These are phyloP conservation scores for Oncorhynchus clarkii DNA, from an alignment of 2,113 vertebrate genomes.

Conservation along the genomic window DNA sequence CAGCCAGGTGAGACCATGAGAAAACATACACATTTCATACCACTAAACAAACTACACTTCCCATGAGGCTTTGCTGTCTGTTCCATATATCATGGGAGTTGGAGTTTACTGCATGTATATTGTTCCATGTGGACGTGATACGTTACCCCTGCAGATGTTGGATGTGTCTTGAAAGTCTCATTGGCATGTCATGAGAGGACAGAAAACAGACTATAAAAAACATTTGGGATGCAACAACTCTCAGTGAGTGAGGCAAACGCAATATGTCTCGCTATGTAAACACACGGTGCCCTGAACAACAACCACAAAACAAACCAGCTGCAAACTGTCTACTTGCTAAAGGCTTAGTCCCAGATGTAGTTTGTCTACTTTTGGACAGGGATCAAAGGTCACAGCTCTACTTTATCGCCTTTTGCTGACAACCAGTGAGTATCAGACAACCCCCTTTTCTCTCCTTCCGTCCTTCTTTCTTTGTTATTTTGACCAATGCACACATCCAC, in stretches of 20 bases:
- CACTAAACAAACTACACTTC: slow-evolving; percentile 10
- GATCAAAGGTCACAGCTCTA: no score
- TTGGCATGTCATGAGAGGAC: slow-evolving; percentile 4
- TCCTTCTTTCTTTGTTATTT: no score
- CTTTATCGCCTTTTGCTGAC: no score
- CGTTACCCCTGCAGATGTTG: no score
- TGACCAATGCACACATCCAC: no score
- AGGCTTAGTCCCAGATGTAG: not conserved
- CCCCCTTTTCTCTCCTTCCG: no score
- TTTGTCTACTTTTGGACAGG: no score
- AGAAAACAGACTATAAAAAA: slow-evolving; percentile 9
- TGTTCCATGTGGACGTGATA: no score
- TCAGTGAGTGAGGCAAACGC: not conserved
- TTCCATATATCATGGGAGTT: no score
- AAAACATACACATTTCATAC: slow-evolving; percentile 9
- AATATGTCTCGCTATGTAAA: not conserved
- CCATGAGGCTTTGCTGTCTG: not conserved
- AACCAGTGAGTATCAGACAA: no score
- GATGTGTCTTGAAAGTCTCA: not conserved
- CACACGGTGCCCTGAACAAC: not conserved
- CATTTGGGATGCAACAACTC: not conserved
- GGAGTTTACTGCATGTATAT: no score
- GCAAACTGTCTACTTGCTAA: no score
- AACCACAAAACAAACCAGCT: not conserved
- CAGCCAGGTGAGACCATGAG: not conserved